These are phyloP conservation scores for Orchesellides sinensis DNA, from an alignment of 2,888 invertebrate genomes.

Conservation along the genomic window DNA sequence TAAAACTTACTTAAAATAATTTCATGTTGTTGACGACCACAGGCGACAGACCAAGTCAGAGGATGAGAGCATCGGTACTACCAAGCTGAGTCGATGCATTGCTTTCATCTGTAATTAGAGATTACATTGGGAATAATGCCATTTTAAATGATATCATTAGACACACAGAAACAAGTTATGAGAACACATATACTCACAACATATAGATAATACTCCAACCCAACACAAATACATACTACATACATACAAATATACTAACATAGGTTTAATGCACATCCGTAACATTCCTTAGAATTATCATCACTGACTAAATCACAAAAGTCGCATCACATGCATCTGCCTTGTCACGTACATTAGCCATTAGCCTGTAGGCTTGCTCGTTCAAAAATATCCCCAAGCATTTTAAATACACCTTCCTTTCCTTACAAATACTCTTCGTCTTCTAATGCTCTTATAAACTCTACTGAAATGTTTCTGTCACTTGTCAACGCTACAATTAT, in stretches of 20 bases:
- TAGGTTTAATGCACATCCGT: neutral
- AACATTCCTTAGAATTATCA: neutral
- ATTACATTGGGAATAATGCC: slow-evolving; percentile 30
- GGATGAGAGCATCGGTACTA: neutral
- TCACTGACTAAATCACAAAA: neutral
- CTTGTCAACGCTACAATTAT: too few relatives aligned
- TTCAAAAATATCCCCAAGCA: too few relatives aligned
- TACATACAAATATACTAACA: neutral
- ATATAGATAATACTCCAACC: neutral
- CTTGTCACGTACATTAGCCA: too few relatives aligned
- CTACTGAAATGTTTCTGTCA: too few relatives aligned
- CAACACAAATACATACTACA: neutral
- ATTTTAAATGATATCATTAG: slow-evolving; percentile 16
- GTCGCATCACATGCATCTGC: too few relatives aligned
- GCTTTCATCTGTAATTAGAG: slow-evolving; percentile 23
- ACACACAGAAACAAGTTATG: neutral
- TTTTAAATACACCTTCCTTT: too few relatives aligned
- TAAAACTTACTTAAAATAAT: neutral
- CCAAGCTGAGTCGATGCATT: neutral
- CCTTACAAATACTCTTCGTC: too few relatives aligned
- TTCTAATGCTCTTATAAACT: too few relatives aligned
- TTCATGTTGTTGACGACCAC: slow-evolving; percentile 3
- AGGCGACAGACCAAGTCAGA: neutral
- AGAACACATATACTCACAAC: neutral
- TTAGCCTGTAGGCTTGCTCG: too few relatives aligned